A percentile compares a stretch with the other conserved stretches of the same genome.
phyloP scores from a whole-genome alignment of 1,140 invertebrate genomes.

The Atta texana region DNA sequence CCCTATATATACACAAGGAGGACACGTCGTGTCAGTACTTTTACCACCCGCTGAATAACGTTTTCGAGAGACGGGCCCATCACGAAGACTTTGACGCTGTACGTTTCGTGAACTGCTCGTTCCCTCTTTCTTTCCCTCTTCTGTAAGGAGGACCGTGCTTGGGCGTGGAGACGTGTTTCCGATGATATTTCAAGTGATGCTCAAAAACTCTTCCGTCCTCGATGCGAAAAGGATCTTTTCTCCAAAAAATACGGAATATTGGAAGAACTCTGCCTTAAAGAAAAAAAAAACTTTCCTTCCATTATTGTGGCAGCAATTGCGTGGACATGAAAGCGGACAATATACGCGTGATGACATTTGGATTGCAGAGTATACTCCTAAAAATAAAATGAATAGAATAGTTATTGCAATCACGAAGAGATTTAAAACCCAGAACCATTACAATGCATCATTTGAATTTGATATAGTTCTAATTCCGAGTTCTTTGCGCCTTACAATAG shows the following conservation, averaged over 20 bases:
- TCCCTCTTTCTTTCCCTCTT: slow-evolving; percentile 50
- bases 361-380: not conserved
- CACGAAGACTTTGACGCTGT: slow-evolving; percentile 47
- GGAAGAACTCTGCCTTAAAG: not conserved
- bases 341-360: not conserved
- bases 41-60: slow-evolving; percentile 75
- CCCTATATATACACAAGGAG: slow-evolving; percentile 85
- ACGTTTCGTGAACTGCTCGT: slow-evolving; percentile 57
- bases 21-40: slow-evolving; percentile 79
- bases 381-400: not conserved
- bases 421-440: not conserved
- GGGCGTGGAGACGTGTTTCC: too few species aligned
- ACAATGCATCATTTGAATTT: not conserved
- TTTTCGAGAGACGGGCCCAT: slow-evolving; percentile 64
- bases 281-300: slow-evolving; percentile 37
- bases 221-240: not conserved
- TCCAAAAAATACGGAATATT: not conserved
- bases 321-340: slow-evolving; percentile 2
- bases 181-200: not conserved
- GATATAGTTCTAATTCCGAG: not conserved
- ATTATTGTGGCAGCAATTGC: not conserved
- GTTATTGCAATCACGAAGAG: not conserved
- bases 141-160: not conserved
- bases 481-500: not conserved
- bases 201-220: not conserved